Evolutionary conservation across 2,797 vertebrate species (phyloP).

Genomic region (Clarias pachynema): DNA sequence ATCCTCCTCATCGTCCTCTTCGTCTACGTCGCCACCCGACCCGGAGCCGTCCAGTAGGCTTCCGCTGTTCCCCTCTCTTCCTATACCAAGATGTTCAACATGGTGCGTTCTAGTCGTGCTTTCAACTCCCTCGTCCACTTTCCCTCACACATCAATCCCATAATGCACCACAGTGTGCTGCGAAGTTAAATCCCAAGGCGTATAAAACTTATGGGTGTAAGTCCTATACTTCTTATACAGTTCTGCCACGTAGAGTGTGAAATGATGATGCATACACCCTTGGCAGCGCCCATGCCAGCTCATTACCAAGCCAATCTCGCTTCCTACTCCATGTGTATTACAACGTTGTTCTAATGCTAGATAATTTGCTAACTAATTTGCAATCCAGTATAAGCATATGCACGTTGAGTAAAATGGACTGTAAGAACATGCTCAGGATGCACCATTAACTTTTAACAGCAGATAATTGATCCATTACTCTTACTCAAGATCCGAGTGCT

Average conservation of each 20-base stretch:
- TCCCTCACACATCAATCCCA: background rate
- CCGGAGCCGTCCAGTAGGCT: conserved; percentile 81
- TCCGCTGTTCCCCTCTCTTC: background rate
- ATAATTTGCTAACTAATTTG: background rate
- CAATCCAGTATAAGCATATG: background rate
- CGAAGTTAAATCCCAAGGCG: background rate
- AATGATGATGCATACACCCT: background rate
- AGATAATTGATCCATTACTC: background rate
- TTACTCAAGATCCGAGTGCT: background rate
- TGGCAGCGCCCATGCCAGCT: background rate
- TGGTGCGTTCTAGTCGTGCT: background rate
- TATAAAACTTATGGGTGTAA: background rate
- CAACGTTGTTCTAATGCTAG: background rate
- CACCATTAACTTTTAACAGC: background rate
- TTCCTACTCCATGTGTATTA: background rate
- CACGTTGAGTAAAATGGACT: background rate
- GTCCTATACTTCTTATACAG: no score
- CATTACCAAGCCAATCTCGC: no score
- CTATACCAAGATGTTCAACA: background rate
- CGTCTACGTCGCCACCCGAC: conserved; percentile 93
- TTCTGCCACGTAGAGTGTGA: background rate
- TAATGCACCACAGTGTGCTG: background rate
- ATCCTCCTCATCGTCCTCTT: conserved; percentile 92
- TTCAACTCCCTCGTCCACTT: background rate
- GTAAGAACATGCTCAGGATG: background rate